Evolutionary conservation across 2,888 invertebrate species (phyloP), one percentile per base, ranked within the genome.

Genomic region (Plebejus melissa): DNA sequence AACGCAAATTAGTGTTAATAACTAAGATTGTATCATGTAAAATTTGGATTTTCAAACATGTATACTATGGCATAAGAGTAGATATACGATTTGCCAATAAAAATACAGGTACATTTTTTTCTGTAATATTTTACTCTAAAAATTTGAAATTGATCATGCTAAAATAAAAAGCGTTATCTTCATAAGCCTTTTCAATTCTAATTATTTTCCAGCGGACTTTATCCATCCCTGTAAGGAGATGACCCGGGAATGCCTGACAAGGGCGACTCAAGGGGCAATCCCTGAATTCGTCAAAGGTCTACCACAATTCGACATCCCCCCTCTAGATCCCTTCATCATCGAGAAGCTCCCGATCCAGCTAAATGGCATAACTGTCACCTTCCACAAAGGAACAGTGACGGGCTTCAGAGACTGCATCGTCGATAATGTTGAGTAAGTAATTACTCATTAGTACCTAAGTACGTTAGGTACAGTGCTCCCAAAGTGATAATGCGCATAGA

Each of bases 361-460:
- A 36, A 87, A 86, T 32, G 86, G 82, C 0, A 82, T 90, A 0
- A 78, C 75, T 6, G 83, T 88, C 32, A 77, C 82, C 1, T 85
- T 90, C 46, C 79, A 77, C 16, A 74, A 87, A 11, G 89, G 87
- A 0, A 76, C 80, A 5, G 82, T 84, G 2, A 84, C 78, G 74
- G 90, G 89, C 54, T 80, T 89, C 13, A 84, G 82, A 72, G 81
- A 82, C n/a, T 89, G 89, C 76, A 74, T 81, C 2, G 84, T 88
- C 36, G 87, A 87, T 80, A 84, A 81, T 76, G 86, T 84, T 74
- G 85, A 83, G 90, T 87, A 80, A 77, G 79, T 41, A 7, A 41
- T 6, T 41, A 46, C 9, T 46, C 9, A 9, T 46, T 46, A 9
- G 7, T 46, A 1, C 11, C 22, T 22, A 22, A 22, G 22, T 22